Base-by-base conservation (phyloP, 1,140 invertebrate genomes). In the Paralvinella palmiformis region DNA sequence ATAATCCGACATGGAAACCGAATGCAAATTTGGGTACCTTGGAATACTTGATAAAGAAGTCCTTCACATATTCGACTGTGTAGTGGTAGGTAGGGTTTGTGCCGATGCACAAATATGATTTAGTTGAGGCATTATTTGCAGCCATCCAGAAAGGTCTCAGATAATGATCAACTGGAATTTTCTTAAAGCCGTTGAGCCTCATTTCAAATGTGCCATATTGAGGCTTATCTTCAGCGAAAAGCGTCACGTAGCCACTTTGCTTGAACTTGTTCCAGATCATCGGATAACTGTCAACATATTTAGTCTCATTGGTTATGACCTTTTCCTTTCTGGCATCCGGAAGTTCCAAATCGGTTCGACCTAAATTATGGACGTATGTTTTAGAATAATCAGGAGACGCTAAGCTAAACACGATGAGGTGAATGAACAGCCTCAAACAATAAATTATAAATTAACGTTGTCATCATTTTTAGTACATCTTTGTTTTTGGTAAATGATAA, bases 1-100 rank as follows among this genome's bases (percentile, higher is more conserved):
- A 10, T 10, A 95, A 83, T 74, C 94, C 91, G 0, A 87, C 88
- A 73, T 94, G 91, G 81, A 96, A 94, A 4, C 87, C 88, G 74
- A 96, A 92, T 1, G 86, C 79, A 76, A 94, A 96, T 70, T 88
- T 88, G 3, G 90, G 89, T 57, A 86, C 83, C 57, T 71, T 73
- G 76, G 84, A 76, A 83, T 89, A 86, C 75, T 81, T 80, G 29
- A 81, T 70, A 67, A 86, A 86, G 72, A 89, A 86, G 33, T 86
- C 79, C 70, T 83, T 82, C 0, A 86, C 76, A 67, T 88, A 88
- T 66, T 88, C 83, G 66, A 89, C 72, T 81, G 88, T 84, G 7
- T 85, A 81, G 33, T 65, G 66, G 77, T 93, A 92, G 66, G 88
- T 83, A 0, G 91, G 89, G 6, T 84, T 84, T 20, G 86, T 84